Base-by-base conservation (phyloP, 2,888 invertebrate species). In the Rhingia campestris region DNA sequence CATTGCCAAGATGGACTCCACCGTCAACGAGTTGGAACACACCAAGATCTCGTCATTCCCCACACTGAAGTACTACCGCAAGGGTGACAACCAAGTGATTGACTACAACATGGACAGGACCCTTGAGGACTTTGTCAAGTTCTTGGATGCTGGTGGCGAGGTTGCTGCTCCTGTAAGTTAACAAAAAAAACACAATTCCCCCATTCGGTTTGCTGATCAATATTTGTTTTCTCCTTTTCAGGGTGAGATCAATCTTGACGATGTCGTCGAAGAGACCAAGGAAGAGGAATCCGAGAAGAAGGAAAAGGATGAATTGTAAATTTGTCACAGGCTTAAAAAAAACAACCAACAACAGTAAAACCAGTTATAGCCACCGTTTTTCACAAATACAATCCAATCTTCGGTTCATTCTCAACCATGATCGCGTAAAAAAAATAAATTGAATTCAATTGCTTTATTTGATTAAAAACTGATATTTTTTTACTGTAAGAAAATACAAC, bases 1-100 rank as follows among this genome's bases (percentile, higher is more conserved):
- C 63, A 96, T 99, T 90, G 99, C 99, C 88, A 99, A 99, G 93
- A 99, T 99, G 94, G 99, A 99, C 92, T 96, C 99, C 85, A 99
- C 99, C 73, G 96, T 95, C 90, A 99, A 99, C 92, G 99, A 99
- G 93, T 92, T 99, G 87, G 98, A 98, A 89, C 97, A 97, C 92
- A 96, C 98, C 74, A 98, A 98, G 93, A 95, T 99, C 90, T 94
- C 95, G 86, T 97, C 96, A 88, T 99, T 97, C 95, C 98, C 98
- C 81, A 98, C 98, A 86, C 94, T 99, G 91, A 98, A 97, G 89
- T 93, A 97, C 89, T 99, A 97, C 94, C 96, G 96, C 88, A 99
- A 98, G 93, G 96, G 94, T 63, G 96, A 96, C 88, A 98, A 97
- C 92, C 95, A 95, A 90, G 93, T 94, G 87, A 94, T 99, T 88